Percentiles rank a stretch among this genome's conserved stretches.
Evolutionary conservation across 2,888 invertebrate genomes (phyloP).

Genomic region (Lottia gigantea): DNA sequence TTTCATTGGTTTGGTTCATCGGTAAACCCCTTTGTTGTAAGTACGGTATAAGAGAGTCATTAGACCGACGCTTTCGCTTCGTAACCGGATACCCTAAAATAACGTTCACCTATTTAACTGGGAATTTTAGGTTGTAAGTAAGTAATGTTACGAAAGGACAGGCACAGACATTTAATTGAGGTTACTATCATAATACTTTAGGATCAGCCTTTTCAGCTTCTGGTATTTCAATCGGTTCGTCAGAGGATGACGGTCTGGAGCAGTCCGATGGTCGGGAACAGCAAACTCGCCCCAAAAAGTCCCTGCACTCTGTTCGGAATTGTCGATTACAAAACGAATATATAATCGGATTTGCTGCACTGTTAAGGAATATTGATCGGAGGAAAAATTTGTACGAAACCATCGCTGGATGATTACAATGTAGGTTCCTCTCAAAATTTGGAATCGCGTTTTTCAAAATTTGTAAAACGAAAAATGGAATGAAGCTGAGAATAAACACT

Average conservation of each 20-base stretch:
- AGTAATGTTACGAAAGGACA: no score
- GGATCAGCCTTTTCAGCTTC: neutral
- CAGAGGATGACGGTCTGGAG: neutral
- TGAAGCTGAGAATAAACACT: slow-evolving; percentile 42
- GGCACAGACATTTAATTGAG: no score
- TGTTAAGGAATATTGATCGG: slow-evolving; percentile 50
- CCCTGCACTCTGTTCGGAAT: slow-evolving; percentile 40
- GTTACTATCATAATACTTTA: neutral
- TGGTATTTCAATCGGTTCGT: neutral
- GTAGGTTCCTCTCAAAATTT: slow-evolving; percentile 21
- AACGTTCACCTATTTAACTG: no score
- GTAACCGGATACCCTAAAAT: no score
- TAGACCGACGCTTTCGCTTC: no score
- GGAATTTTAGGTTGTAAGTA: no score
- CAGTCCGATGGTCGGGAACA: neutral
- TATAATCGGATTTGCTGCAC: slow-evolving; percentile 44
- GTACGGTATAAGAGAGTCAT: no score
- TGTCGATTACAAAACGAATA: slow-evolving; percentile 45
- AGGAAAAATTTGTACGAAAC: slow-evolving; percentile 47
- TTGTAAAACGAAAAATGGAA: slow-evolving; percentile 42
- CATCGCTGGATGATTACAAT: slow-evolving; percentile 28
- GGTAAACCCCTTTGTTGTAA: no score
- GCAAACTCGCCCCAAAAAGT: slow-evolving; percentile 21
- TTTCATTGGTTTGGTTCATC: no score
- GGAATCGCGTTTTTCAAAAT: slow-evolving; percentile 35